phyloP scores from a whole-genome alignment of 2,888 invertebrate species.

The Fragum whitleyi region DNA sequence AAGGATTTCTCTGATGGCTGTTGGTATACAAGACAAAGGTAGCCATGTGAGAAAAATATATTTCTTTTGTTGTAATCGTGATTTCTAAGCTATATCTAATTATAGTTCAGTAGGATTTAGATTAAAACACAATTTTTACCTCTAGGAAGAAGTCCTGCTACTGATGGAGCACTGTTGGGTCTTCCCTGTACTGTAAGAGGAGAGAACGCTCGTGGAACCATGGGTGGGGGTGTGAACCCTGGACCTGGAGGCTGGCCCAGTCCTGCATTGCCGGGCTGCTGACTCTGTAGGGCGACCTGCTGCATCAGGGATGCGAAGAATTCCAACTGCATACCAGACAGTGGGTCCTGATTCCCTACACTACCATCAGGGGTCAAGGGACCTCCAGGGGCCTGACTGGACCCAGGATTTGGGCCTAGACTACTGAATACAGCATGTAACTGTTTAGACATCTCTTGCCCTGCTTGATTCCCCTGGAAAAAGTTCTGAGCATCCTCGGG shows the following conservation, averaged over 20 bases:
- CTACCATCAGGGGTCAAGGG: constrained; percentile 45
- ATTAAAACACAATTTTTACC: no score
- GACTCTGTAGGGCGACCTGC: constrained; percentile 69
- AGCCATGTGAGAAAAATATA: no score
- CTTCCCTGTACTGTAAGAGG: constrained; percentile 76
- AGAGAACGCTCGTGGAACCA: constrained; percentile 73
- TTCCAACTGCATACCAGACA: constrained; percentile 68
- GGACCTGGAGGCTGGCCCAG: constrained; percentile 54
- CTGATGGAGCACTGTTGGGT: constrained; percentile 82
- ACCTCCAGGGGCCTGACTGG: constrained; percentile 31
- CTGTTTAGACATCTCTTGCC: constrained; percentile 69
- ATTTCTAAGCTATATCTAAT: no score
- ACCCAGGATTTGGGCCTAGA: constrained; percentile 46
- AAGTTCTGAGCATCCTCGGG: constrained; percentile 50
- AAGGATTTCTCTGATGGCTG: no score
- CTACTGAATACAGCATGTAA: constrained; percentile 60
- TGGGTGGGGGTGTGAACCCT: constrained; percentile 58
- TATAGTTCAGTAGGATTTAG: no score
- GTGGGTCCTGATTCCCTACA: constrained; percentile 53
- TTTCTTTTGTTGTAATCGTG: no score
- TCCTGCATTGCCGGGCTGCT: constrained; percentile 58
- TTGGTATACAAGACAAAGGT: no score
- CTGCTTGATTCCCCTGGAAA: constrained; percentile 42
- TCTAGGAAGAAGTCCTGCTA: constrained; percentile 76
- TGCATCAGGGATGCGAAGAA: constrained; percentile 70